Evolutionary conservation across 1,140 invertebrate genomes (phyloP).

Genomic region (Hyposmocoma kahamanoa): DNA sequence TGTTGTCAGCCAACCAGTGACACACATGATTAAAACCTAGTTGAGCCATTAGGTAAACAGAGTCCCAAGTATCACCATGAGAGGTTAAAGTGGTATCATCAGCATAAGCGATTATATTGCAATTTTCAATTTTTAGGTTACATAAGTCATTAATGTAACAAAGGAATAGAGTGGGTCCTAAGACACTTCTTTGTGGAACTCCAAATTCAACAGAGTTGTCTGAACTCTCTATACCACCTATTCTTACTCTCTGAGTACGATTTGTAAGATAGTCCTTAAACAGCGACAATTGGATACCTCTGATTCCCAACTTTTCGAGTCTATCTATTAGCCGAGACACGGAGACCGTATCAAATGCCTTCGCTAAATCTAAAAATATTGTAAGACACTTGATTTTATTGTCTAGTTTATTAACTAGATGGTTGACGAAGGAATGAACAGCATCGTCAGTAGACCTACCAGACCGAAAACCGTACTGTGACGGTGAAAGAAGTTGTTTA

Average conservation of each 20-base stretch:
- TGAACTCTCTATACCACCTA: neutral
- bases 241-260: neutral
- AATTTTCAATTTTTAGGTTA: constrained; percentile 1
- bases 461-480: constrained; percentile 8
- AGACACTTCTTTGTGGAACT: constrained; percentile 2
- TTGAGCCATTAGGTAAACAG: neutral
- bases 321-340: neutral
- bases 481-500: neutral
- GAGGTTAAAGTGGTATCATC: constrained; percentile 9
- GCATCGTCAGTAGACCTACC: constrained; percentile 7
- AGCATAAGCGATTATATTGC: neutral
- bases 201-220: neutral
- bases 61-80: neutral
- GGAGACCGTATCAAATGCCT: constrained; percentile 11
- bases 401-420: constrained; percentile 5
- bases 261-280: neutral
- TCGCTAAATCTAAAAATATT: constrained; percentile 9
- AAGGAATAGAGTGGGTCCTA: constrained; percentile 8
- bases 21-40: neutral
- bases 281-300: neutral
- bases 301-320: neutral
- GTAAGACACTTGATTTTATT: neutral
- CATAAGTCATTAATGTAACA: constrained; percentile 7
- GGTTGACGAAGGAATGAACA: neutral
- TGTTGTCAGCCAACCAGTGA: neutral